phyloP scores from a whole-genome alignment of 2,888 invertebrate genomes.

The Shargacucullia verbasci region DNA sequence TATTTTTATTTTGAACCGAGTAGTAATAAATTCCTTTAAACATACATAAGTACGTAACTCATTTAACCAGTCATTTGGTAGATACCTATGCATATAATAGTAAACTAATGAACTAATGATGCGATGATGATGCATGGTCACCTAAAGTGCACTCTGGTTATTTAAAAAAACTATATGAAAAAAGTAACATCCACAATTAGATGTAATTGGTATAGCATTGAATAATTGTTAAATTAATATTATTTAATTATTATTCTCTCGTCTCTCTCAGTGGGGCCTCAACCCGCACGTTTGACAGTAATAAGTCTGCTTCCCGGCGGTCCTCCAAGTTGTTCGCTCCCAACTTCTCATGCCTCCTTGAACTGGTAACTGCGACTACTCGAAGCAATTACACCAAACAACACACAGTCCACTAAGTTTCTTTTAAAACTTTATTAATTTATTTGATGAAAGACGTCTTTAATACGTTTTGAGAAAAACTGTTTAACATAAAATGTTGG shows the following conservation, averaged over 20 bases:
- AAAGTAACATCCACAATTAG: too few species aligned
- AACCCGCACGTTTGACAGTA: slow-evolving; percentile 62
- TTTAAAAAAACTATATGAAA: too few species aligned
- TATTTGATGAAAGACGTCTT: slow-evolving; percentile 56
- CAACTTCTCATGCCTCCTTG: slow-evolving; percentile 77
- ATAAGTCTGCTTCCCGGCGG: slow-evolving; percentile 63
- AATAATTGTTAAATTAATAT: too few species aligned
- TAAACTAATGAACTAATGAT: too few species aligned
- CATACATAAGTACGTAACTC: too few species aligned
- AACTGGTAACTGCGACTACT: slow-evolving; percentile 81
- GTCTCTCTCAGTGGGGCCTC: slow-evolving; percentile 27
- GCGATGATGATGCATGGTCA: too few species aligned
- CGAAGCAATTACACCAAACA: slow-evolving; percentile 77
- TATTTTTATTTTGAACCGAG: too few species aligned
- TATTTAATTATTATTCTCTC: not conserved
- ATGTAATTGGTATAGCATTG: too few species aligned
- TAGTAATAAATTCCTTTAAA: too few species aligned
- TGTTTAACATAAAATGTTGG: slow-evolving; percentile 35
- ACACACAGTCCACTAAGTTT: slow-evolving; percentile 67
- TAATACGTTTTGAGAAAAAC: slow-evolving; percentile 52
- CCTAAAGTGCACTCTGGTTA: too few species aligned
- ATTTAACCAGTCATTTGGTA: too few species aligned
- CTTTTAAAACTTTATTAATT: slow-evolving; percentile 64
- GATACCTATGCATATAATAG: too few species aligned
- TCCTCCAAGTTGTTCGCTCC: slow-evolving; percentile 60